These are phyloP conservation scores for Platorchestia sp. DNA, from an alignment of 1,140 invertebrate genomes.

Conservation along the genomic window DNA sequence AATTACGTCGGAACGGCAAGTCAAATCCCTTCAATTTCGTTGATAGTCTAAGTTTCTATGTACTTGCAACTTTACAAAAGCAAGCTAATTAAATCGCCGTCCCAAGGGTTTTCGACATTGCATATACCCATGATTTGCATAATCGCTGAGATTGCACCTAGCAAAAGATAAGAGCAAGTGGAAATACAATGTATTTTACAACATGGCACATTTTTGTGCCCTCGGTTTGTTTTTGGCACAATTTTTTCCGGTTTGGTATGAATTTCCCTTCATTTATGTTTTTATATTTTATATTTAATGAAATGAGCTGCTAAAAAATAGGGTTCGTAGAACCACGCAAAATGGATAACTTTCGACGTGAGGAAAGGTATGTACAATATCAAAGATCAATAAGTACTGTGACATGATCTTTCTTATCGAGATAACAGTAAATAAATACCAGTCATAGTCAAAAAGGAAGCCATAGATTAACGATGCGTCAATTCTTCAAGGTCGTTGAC, in stretches of 20 bases:
- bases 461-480: slow-evolving; percentile 55
- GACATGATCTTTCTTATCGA: slow-evolving; percentile 34
- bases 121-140: slow-evolving; percentile 8
- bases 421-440: slow-evolving; percentile 49
- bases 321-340: slow-evolving; percentile 12
- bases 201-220: not conserved
- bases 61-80: not conserved
- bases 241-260: not conserved
- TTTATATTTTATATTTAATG: not conserved
- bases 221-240: not conserved
- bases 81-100: not conserved
- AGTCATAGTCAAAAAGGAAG: slow-evolving; percentile 54
- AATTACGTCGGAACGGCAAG: not conserved
- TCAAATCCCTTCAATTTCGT: not conserved
- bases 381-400: not conserved
- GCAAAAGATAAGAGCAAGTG: not conserved
- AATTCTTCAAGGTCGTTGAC: slow-evolving; percentile 50
- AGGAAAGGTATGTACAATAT: slow-evolving; percentile 17
- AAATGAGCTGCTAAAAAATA: slow-evolving; percentile 41
- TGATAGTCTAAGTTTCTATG: not conserved
- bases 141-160: not conserved
- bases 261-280: not conserved
- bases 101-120: not conserved
- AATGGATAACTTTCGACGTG: slow-evolving; percentile 20
- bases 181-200: not conserved